Percentiles rank a stretch among this genome's conserved stretches.
Evolutionary conservation across 2,797 vertebrate species (phyloP).

Genomic region (Schizopygopsis pylzovi): DNA sequence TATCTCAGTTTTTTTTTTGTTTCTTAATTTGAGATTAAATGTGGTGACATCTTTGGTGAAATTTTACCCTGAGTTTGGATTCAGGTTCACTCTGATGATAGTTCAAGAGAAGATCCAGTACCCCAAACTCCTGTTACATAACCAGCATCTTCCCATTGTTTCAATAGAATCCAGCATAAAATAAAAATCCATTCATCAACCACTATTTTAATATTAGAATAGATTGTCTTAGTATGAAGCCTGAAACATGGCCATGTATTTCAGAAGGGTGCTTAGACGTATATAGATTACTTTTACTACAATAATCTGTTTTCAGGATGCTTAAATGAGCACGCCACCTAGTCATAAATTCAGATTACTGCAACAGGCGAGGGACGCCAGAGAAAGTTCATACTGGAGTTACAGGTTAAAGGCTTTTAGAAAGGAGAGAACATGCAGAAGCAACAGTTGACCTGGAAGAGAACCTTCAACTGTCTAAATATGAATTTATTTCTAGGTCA

Average conservation of each 20-base stretch:
- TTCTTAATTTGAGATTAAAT: neutral
- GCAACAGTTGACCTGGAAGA: neutral
- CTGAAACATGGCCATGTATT: conserved; percentile 29
- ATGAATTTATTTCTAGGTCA: conserved; percentile 54
- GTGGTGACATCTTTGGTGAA: neutral
- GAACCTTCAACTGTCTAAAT: conserved; percentile 18
- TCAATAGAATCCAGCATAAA: neutral
- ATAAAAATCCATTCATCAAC: neutral
- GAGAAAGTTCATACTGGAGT: neutral
- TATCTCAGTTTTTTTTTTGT: neutral
- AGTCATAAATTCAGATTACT: conserved; percentile 12
- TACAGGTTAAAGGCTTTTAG: neutral
- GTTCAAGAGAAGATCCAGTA: neutral
- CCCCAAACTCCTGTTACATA: neutral
- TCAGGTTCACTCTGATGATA: neutral
- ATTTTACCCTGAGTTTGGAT: neutral
- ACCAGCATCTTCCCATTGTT: conserved; percentile 3
- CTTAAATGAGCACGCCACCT: neutral
- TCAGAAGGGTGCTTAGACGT: neutral
- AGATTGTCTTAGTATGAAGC: conserved; percentile 16
- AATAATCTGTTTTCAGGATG: conserved; percentile 29
- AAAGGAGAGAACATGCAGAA: neutral
- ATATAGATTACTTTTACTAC: neutral
- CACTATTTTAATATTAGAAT: conserved; percentile 15
- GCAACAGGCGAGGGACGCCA: neutral